Percentiles rank a stretch among this genome's conserved stretches.
Conservation (phyloP, 2,113 vertebrate species). For the Ceyx margarethae region DNA sequence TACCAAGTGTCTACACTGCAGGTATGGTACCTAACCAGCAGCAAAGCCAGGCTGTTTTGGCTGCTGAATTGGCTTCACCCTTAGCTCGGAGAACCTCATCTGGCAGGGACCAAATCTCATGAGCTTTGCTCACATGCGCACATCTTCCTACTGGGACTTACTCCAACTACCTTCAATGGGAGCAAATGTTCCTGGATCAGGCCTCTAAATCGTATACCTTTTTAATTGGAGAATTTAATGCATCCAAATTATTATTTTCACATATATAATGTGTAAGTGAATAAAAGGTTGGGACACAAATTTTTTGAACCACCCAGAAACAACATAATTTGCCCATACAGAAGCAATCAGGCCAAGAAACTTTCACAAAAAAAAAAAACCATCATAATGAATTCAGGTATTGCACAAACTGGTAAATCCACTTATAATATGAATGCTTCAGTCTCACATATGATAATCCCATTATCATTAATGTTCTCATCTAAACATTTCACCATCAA, state of each 20-base stretch:
- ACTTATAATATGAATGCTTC: background rate
- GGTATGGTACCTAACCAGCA: fast-evolving
- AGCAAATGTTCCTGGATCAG: background rate
- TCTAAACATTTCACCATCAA: background rate
- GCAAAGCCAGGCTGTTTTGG: background rate
- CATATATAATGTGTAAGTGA: background rate
- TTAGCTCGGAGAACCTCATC: background rate
- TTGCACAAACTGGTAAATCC: background rate
- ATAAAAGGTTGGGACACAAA: too few relatives aligned
- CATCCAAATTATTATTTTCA: background rate
- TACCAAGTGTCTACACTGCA: background rate
- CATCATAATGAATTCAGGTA: background rate
- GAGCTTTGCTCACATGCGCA: background rate
- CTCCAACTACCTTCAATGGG: background rate
- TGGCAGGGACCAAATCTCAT: background rate
- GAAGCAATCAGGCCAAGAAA: background rate
- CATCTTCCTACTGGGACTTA: background rate
- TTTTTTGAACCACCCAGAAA: background rate
- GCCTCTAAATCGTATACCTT: background rate
- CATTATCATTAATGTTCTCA: background rate
- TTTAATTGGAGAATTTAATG: background rate
- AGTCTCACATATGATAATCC: background rate
- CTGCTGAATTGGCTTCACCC: background rate
- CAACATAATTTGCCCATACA: background rate
- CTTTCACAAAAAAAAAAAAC: background rate